Base-by-base conservation (phyloP, 2,113 vertebrate genomes). In the Rhabdomys dilectus region DNA sequence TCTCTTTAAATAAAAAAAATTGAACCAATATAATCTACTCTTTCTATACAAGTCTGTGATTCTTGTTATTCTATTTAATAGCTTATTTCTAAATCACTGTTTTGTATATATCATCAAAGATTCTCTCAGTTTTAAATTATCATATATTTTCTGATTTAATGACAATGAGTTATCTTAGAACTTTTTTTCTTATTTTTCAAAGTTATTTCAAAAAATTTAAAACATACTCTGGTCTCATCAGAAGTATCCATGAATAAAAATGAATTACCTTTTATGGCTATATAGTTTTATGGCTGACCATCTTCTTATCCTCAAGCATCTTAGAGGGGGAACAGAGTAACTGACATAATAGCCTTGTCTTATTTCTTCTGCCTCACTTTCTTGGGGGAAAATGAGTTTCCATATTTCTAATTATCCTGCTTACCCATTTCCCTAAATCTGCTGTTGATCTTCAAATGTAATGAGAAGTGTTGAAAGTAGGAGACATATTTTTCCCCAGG, bases 141-240 rank as follows among this genome's bases (percentile, higher is more conserved):
- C 19, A 89, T 97, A 66, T 80, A 86, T 90, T 95, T 96, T 95
- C 82, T 93, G 56, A 95, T 80, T 94, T 56, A 82, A 29, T n/a
- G 48, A 60, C 68, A 73, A 45, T 51, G 70, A 95, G 34, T 88
- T 95, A 93, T 95, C 19, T 56, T 93, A 77, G 77, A 96, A 92
- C 31, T 91, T 96, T 93, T 96, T 84, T 89, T 13, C 29, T 93
- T 80, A 17, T 53, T 88, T 95, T 94, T 93, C 53, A 97, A 97
- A 56, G 56, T 78, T 66, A 89, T 93, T 93, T 85, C 75, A 91
- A 92, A 82, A 88, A 51, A 76, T 94, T 92, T 88, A 76, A 93
- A 89, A 93, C 80, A 53, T 39, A 39, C 36, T 94, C 19, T 24
- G 8, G 56, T 96, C 60, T 96, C 5, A 91, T 95, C 64, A 81